These are phyloP conservation scores for Pogonocherus hispidulus DNA, from an alignment of 2,888 invertebrate genomes.

Conservation along the genomic window DNA sequence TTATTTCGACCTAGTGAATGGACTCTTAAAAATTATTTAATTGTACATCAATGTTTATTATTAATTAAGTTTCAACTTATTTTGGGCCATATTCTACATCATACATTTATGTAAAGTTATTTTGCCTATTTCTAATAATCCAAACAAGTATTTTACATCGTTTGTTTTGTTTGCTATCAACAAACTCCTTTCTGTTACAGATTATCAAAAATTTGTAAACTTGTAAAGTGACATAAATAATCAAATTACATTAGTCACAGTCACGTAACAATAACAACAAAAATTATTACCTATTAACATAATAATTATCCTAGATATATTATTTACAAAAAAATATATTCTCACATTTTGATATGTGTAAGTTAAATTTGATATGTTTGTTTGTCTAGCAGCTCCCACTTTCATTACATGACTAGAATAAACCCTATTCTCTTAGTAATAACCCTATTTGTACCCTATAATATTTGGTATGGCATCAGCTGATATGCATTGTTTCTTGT, in stretches of 20 bases:
- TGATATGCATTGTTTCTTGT: slow-evolving; percentile 44
- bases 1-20: too few species aligned
- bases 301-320: slow-evolving; percentile 41
- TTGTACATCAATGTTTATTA: too few species aligned
- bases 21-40: too few species aligned
- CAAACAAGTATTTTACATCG: too few species aligned
- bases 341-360: slow-evolving; percentile 58
- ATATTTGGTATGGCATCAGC: slow-evolving; percentile 41
- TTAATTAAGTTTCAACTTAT: too few species aligned
- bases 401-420: slow-evolving; percentile 37
- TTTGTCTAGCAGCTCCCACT: slow-evolving; percentile 46
- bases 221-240: background rate
- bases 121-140: too few species aligned
- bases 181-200: slow-evolving; percentile 4
- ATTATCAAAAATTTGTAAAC: slow-evolving; percentile 13
- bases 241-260: slow-evolving; percentile 41
- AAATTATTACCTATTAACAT: slow-evolving; percentile 38
- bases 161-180: too few species aligned
- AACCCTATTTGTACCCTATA: slow-evolving; percentile 40
- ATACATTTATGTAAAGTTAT: too few species aligned
- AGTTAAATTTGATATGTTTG: slow-evolving; percentile 49
- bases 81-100: too few species aligned
- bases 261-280: slow-evolving; percentile 41
- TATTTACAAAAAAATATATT: slow-evolving; percentile 53
- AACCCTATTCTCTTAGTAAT: slow-evolving; percentile 32